A percentile compares a stretch with the other conserved stretches of the same genome.
Evolutionary conservation across 2,888 invertebrate genomes (phyloP).

Genomic region (Apotomis betuletana): DNA sequence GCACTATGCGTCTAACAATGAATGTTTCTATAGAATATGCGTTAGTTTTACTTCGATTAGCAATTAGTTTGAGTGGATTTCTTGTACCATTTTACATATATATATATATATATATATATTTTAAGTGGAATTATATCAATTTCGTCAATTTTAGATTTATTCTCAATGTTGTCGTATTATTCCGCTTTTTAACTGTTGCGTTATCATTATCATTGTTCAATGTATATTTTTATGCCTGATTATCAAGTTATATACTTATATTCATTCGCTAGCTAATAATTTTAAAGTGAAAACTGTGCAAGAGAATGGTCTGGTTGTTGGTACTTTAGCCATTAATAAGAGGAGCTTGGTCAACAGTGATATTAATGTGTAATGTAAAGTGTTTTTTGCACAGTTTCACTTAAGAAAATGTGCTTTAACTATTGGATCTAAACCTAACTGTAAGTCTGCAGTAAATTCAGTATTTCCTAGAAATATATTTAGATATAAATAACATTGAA

Average conservation of each 20-base stretch:
- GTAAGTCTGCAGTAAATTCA: conserved; percentile 72
- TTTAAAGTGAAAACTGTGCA: conserved; percentile 76
- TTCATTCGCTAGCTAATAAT: conserved; percentile 54
- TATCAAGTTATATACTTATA: conserved; percentile 47
- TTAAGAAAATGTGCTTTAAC: conserved; percentile 66
- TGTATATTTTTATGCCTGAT: conserved; percentile 50
- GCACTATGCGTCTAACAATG: conserved; percentile 74
- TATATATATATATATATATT: conserved; percentile 50
- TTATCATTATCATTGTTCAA: conserved; percentile 23
- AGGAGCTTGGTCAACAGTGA: conserved; percentile 75
- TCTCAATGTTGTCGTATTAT: conserved; percentile 66
- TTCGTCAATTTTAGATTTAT: conserved; percentile 82
- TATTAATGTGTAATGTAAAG: conserved; percentile 69
- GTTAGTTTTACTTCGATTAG: conserved; percentile 59
- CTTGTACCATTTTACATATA: conserved; percentile 60
- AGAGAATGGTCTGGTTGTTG: conserved; percentile 62
- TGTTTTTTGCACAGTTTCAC: conserved; percentile 76
- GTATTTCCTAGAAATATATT: conserved; percentile 77
- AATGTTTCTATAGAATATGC: conserved; percentile 56
- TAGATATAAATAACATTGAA: conserved; percentile 71
- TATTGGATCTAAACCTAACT: conserved; percentile 59
- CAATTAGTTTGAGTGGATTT: conserved; percentile 63
- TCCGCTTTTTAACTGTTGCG: conserved; percentile 61
- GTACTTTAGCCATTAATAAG: conserved; percentile 60
- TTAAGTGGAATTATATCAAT: conserved; percentile 82